phyloP scores from a whole-genome alignment of 2,113 vertebrate species.

The Dicentrarchus labrax region DNA sequence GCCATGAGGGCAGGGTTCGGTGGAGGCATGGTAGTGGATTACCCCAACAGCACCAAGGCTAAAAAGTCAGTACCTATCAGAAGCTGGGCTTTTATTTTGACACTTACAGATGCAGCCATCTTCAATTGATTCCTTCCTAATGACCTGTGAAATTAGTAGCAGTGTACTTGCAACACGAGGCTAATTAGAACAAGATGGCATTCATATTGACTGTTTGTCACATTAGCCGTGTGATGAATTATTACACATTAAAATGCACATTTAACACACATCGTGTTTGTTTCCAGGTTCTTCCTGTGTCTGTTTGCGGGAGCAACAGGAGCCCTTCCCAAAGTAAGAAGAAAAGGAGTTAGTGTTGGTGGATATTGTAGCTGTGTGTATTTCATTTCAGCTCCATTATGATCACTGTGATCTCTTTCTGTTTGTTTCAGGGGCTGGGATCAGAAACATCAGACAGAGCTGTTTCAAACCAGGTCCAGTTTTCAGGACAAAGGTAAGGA shows the following conservation, averaged over 20 bases:
- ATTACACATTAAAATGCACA: conserved; percentile 5
- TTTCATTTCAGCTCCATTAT: background rate
- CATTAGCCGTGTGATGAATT: conserved; percentile 10
- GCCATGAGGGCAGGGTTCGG: conserved; percentile 96
- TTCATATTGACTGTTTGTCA: conserved; percentile 23
- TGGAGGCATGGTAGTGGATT: conserved; percentile 97
- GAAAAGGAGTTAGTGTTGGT: background rate
- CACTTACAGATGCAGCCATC: background rate
- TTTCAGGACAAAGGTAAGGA: conserved; percentile 89
- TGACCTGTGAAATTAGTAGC: conserved; percentile 43
- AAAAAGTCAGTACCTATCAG: conserved; percentile 91
- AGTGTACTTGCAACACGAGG: background rate
- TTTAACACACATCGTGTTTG: background rate
- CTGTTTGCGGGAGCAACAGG: conserved; percentile 91
- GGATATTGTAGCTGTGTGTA: background rate
- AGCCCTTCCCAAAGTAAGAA: conserved; percentile 90
- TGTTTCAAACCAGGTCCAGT: conserved; percentile 84
- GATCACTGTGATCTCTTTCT: conserved; percentile 1
- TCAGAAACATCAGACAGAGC: conserved; percentile 78
- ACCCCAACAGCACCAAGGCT: conserved; percentile 95
- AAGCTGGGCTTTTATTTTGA: conserved; percentile 39
- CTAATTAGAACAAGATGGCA: conserved; percentile 27
- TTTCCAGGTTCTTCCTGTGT: conserved; percentile 94
- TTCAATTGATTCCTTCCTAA: conserved; percentile 36
- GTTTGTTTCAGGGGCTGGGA: conserved; percentile 86